Base-by-base conservation (phyloP, 2,797 vertebrate genomes). In the Chaetophractus vellerosus region DNA sequence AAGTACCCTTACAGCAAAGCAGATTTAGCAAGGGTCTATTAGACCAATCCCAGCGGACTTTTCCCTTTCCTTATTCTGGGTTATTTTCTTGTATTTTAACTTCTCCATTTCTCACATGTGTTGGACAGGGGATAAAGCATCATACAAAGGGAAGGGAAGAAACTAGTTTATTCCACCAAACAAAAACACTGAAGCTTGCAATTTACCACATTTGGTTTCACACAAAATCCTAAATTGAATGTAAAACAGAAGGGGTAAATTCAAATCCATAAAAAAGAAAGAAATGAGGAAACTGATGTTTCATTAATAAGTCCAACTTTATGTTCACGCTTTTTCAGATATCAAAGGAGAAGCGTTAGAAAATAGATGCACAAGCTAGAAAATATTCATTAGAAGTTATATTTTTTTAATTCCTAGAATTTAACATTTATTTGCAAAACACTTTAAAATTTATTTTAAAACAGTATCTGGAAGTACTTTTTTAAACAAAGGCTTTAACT, bases 381-480 rank as follows among this genome's bases (percentile, higher is more conserved):
- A 93, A 92, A 92, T 80, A 81, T 16, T 57, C 63, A 93, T 79
- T 57, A 90, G 87, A 96, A 96, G 57, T 55, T 9, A 6, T 90
- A 12, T 38, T 68, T 96, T 89, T 96, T 87, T 71, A 80, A 93
- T 82, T 97, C 52, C 87, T 90, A 75, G 76, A 96, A 79, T 41
- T 31, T 66, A 94, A 81, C 15, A 36, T 18, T 86, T 88, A 87
- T 31, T 78, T 91, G 38, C 52, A 85, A 87, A 96, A 94, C 94
- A 86, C 93, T 93, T 18, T 31, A 90, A 95, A 96, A 96, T 50
- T 91, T 11, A 74, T 82, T 94, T 96, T 95, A 61, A 85, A 96
- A 82, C 68, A 96, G 26, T 2, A 6, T 91, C 90, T 94, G 93
- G 81, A 96, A 97, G 16, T 63, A 71, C 7, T 83, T 59, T 94